Evolutionary conservation across 37 sponge, comb jelly and placozoan genomes (phyloP), one percentile per base, ranked within the genome.

Genomic region (Theonella swinhoei): DNA sequence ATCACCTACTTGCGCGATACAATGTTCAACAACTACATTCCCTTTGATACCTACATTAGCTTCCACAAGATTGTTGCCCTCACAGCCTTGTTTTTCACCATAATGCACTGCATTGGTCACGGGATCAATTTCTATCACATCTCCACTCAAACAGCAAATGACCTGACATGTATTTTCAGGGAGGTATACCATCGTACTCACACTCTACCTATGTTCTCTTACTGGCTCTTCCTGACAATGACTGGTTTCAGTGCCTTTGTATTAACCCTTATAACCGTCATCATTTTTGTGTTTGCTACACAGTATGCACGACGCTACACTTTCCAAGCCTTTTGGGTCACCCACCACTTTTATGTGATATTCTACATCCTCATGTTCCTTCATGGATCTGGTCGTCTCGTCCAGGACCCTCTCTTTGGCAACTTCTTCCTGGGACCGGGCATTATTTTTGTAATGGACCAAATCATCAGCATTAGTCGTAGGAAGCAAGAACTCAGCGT

Each of bases 61-160:
- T 91, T 91, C 83, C 98, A 98, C 88, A 95, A 96, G 81, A 75
- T 87, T 43, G 76, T 98, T 19, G 98, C 96, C 4, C 84, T 91
- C 26, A 91, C 94, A 4, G 96, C 88, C 24, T 82, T 95, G 38
- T 14, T 93, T 30, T 91, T 91, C 91, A 98, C 96, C 8, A 40
- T 98, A 31, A 84, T 87, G 71, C 98, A 98, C 75, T 61, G 80
- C 66, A 70, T 98, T 33, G 98, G 98, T 31, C 98, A 98, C 72
- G 95, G 94, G 33, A 84, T 94, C 84, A 98, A 98, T 88, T 98
- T 98, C 92, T 98, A 98, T 85, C 90, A 91, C 83, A 95, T 98
- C 54, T 37, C 94, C 66, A 98, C 98, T 17, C 92, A 96, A 85
- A 93, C 94, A 14, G 83, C 96, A 28, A 90, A 89, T 76, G 96